Evolutionary conservation across 2,113 vertebrate genomes (phyloP).

Genomic region (Delphinus delphis): DNA sequence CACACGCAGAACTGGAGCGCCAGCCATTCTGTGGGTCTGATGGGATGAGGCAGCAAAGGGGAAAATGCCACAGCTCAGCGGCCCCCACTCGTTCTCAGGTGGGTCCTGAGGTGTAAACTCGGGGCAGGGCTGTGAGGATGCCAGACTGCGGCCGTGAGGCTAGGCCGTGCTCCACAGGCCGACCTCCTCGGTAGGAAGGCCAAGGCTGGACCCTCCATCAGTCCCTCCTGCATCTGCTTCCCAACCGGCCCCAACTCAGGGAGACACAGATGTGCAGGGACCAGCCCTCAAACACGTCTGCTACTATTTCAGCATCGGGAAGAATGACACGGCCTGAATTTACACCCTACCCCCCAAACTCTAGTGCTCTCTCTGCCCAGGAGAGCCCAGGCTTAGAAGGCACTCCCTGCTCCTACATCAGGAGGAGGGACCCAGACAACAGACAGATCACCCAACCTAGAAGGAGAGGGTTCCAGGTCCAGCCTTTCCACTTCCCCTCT

Average conservation of each 20-base stretch:
- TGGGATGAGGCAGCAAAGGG: background rate
- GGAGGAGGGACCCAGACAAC: background rate
- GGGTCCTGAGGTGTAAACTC: background rate
- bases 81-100: background rate
- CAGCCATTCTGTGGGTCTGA: background rate
- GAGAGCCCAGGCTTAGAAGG: background rate
- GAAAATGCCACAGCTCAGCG: background rate
- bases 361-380: background rate
- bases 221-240: background rate
- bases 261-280: fast-evolving
- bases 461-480: background rate
- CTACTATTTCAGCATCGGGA: background rate
- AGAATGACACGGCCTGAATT: background rate
- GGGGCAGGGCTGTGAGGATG: background rate
- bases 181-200: fast-evolving
- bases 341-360: background rate
- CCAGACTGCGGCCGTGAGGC: background rate
- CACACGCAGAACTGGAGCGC: background rate
- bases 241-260: background rate
- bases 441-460: background rate
- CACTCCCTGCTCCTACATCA: background rate
- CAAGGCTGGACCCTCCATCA: background rate
- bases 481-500: background rate
- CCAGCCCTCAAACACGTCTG: background rate
- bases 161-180: background rate